These are phyloP conservation scores for Euthynnus affinis DNA, from an alignment of 2,797 vertebrate genomes.

Conservation along the genomic window DNA sequence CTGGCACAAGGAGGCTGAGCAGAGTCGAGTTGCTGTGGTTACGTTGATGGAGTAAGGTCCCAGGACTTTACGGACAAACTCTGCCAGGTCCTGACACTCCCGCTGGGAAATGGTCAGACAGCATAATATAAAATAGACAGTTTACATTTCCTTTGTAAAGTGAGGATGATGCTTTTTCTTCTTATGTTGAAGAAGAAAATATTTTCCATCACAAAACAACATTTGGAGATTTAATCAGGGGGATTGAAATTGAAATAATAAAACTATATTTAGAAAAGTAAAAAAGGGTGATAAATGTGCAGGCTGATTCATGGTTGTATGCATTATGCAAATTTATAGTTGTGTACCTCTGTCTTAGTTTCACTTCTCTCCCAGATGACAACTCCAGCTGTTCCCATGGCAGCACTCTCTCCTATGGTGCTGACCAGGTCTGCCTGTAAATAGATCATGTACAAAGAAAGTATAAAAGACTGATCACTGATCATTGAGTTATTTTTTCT, in stretches of 20 bases:
- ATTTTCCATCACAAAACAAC: neutral
- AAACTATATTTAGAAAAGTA: neutral
- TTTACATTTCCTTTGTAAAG: neutral
- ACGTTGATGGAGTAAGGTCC: constrained; percentile 87
- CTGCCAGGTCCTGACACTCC: constrained; percentile 85
- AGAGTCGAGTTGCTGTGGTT: constrained; percentile 86
- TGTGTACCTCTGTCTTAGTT: constrained; percentile 77
- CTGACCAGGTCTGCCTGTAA: constrained; percentile 86
- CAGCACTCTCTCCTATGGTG: constrained; percentile 89
- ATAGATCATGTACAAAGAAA: constrained; percentile 18
- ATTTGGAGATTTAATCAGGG: neutral
- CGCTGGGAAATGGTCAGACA: constrained; percentile 70
- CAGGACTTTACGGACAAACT: constrained; percentile 82
- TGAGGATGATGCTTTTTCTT: neutral
- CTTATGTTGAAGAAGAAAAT: neutral
- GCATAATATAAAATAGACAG: neutral
- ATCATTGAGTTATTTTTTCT: neutral
- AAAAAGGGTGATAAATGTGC: neutral
- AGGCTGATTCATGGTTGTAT: neutral
- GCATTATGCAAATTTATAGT: constrained; percentile 10
- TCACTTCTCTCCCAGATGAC: constrained; percentile 86
- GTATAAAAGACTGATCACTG: neutral
- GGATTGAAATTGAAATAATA: neutral
- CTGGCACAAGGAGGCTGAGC: constrained; percentile 84
- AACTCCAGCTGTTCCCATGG: constrained; percentile 87